A percentile compares a stretch with the other conserved stretches of the same genome.
These are phyloP conservation scores for Eulacestoma nigropectus DNA, from an alignment of 2,113 vertebrate species.

Conservation along the genomic window DNA sequence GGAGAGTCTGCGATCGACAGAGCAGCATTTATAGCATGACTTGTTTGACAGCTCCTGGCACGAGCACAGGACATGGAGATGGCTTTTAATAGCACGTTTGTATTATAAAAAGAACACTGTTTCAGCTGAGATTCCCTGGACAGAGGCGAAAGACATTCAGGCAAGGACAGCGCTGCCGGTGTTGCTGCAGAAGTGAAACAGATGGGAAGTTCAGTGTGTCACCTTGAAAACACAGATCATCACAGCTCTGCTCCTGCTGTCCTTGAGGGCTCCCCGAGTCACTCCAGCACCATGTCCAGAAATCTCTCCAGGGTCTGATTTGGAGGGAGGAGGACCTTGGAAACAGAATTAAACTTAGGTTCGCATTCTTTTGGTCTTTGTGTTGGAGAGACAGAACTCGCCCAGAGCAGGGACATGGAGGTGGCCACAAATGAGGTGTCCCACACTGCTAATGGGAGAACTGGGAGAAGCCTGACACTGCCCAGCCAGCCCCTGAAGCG, in stretches of 20 bases:
- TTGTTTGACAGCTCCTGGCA: conserved; percentile 44
- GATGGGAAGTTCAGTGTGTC: conserved; percentile 52
- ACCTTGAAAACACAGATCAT: conserved; percentile 35
- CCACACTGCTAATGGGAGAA: neutral
- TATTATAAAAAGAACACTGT: conserved; percentile 12
- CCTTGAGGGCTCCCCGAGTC: neutral
- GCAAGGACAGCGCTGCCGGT: neutral
- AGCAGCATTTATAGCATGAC: neutral
- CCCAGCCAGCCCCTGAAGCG: neutral
- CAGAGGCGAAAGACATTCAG: conserved; percentile 31
- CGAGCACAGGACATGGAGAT: neutral
- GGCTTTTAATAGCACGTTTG: neutral
- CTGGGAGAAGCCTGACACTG: neutral
- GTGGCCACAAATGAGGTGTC: neutral
- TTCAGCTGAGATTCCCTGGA: conserved; percentile 40
- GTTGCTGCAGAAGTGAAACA: conserved; percentile 24
- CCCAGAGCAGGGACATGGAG: neutral
- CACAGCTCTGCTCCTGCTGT: neutral
- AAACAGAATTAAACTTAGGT: neutral
- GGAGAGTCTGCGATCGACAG: neutral
- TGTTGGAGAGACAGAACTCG: neutral
- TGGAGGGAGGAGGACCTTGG: neutral
- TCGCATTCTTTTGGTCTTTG: neutral
- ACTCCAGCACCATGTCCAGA: neutral
- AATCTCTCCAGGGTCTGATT: neutral